A percentile compares a stretch with the other conserved stretches of the same genome.
phyloP scores from a whole-genome alignment of 2,113 vertebrate genomes.

The Gasterosteus nipponicus region DNA sequence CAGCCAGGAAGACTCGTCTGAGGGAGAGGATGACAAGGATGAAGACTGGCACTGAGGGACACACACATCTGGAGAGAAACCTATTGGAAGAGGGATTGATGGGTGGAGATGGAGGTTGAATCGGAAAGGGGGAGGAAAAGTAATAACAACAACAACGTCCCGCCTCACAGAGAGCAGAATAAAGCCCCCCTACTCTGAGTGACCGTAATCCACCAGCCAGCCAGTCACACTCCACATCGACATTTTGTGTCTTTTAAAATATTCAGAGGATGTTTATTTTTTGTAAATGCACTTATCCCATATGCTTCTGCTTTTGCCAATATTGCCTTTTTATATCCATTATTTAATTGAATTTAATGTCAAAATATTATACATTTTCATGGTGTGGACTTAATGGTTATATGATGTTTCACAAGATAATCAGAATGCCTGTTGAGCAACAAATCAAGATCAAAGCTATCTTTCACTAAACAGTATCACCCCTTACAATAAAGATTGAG shows the following conservation, averaged over 20 bases:
- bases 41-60: constrained; percentile 80
- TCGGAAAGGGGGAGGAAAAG: constrained; percentile 6
- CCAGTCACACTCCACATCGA: constrained; percentile 51
- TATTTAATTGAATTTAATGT: constrained; percentile 74
- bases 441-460: constrained; percentile 60
- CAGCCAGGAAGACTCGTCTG: constrained; percentile 79
- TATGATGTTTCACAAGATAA: constrained; percentile 36
- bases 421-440: constrained; percentile 41
- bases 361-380: constrained; percentile 52
- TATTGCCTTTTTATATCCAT: constrained; percentile 66
- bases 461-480: constrained; percentile 29
- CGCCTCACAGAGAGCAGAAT: constrained; percentile 2
- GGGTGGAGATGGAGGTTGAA: constrained; percentile 24
- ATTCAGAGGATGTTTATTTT: constrained; percentile 61
- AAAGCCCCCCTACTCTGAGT: constrained; percentile 56
- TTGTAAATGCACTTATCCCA: constrained; percentile 62
- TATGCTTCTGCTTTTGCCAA: constrained; percentile 64
- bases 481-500: constrained; percentile 39
- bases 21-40: constrained; percentile 82
- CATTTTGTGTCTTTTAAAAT: constrained; percentile 59
- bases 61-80: neutral
- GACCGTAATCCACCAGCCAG: constrained; percentile 8
- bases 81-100: constrained; percentile 13
- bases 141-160: neutral
- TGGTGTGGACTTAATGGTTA: constrained; percentile 16